These are phyloP conservation scores for Danio choprae DNA, from an alignment of 2,797 vertebrate species.

Conservation along the genomic window DNA sequence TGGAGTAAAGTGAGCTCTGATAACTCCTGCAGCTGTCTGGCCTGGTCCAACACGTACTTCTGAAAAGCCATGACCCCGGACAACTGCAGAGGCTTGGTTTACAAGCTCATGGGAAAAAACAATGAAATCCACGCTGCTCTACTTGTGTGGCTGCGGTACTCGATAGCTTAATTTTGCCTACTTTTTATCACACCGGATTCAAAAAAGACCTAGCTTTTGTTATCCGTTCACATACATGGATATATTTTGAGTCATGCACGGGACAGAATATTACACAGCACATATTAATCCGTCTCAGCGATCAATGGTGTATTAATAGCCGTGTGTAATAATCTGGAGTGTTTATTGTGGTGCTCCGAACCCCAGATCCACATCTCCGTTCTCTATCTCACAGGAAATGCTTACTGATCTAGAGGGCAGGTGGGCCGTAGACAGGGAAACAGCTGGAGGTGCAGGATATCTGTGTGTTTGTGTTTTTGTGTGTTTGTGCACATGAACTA, in stretches of 20 bases:
- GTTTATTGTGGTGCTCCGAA: constrained; percentile 9
- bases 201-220: not conserved
- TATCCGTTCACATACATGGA: not conserved
- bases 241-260: not conserved
- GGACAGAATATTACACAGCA: not conserved
- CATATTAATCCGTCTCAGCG: not conserved
- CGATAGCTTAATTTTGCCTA: not conserved
- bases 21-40: constrained; percentile 40
- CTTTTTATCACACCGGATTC: not conserved
- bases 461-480: constrained; percentile 48
- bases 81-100: constrained; percentile 25
- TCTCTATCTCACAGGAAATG: constrained; percentile 57
- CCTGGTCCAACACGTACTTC: not conserved
- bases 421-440: constrained; percentile 67
- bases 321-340: constrained; percentile 16
- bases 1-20: not conserved
- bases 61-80: constrained; percentile 17
- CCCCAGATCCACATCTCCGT: constrained; percentile 38
- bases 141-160: constrained; percentile 8
- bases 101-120: constrained; percentile 32
- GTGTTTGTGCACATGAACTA: constrained; percentile 39
- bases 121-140: not conserved
- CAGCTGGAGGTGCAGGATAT: constrained; percentile 70
- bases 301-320: constrained; percentile 19
- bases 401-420: constrained; percentile 56